Percentiles rank a stretch among this genome's conserved stretches.
Evolutionary conservation across 92 coral and sea anemone species (phyloP).

Genomic region (Scolanthus callimorphus): DNA sequence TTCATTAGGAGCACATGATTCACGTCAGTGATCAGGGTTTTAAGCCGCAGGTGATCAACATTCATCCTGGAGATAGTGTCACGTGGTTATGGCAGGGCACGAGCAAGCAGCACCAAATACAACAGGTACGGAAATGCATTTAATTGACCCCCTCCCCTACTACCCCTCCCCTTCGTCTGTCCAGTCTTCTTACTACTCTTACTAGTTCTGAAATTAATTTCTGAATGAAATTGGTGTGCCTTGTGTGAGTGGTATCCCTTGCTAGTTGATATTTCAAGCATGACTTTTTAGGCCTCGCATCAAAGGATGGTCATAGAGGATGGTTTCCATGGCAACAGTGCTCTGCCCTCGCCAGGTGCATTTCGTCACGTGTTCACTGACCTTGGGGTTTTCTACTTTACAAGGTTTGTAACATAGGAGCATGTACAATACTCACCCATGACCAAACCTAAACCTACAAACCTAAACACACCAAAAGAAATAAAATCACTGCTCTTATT

Average conservation of each 20-base stretch:
- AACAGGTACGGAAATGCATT: slow-evolving; percentile 45
- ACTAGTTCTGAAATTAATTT: too few relatives aligned
- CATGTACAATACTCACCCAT: too few relatives aligned
- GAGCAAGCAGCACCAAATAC: slow-evolving; percentile 51
- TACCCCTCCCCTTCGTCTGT: too few relatives aligned
- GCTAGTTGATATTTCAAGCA: too few relatives aligned
- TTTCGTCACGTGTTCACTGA: slow-evolving; percentile 57
- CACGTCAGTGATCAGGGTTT: slow-evolving; percentile 62
- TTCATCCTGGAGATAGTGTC: slow-evolving; percentile 82
- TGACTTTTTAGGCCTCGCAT: slow-evolving; percentile 51
- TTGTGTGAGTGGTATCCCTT: too few relatives aligned
- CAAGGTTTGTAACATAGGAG: slow-evolving; percentile 71
- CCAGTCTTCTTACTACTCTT: too few relatives aligned
- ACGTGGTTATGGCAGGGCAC: slow-evolving; percentile 77
- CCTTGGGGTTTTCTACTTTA: slow-evolving; percentile 72
- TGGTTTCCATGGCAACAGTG: slow-evolving; percentile 59
- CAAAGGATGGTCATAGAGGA: slow-evolving; percentile 28
- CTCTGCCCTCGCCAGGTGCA: slow-evolving; percentile 43
- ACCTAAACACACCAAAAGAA: too few relatives aligned
- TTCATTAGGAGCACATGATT: slow-evolving; percentile 53
- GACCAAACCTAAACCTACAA: too few relatives aligned
- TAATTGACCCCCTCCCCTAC: background rate
- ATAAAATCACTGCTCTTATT: too few relatives aligned
- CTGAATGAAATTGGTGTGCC: too few relatives aligned
- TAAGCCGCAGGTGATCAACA: slow-evolving; percentile 57